Conservation (phyloP, 2,113 vertebrate species). For the Dasyornis broadbenti region DNA sequence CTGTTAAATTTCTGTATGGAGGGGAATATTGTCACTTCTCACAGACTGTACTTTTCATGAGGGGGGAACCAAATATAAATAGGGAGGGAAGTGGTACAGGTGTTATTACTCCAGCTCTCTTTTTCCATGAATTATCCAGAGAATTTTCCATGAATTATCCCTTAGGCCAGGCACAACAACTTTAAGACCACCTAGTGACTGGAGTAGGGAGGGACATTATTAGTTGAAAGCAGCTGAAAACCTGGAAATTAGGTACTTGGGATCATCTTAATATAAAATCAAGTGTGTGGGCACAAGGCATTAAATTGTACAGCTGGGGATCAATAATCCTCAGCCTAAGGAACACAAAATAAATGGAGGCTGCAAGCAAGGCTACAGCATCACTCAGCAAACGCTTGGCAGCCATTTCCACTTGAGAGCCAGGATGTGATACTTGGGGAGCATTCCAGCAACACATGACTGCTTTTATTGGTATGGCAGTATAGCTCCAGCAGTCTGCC, state of each 20-base stretch:
- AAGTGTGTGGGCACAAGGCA: neutral
- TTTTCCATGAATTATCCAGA: neutral
- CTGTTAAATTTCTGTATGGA: neutral
- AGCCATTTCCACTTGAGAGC: neutral
- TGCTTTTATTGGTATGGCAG: neutral
- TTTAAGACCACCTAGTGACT: neutral
- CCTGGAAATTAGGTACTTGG: neutral
- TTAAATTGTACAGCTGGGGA: neutral
- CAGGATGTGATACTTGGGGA: neutral
- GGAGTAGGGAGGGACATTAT: neutral
- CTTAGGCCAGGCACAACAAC: neutral
- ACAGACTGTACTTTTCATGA: neutral
- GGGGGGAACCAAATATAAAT: neutral
- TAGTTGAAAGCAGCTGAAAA: neutral
- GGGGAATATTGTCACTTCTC: neutral
- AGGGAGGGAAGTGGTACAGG: neutral
- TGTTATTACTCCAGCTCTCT: neutral
- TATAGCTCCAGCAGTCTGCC: neutral
- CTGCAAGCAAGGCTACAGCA: neutral
- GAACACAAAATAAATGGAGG: neutral
- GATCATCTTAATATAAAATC: neutral
- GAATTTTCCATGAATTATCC: no score
- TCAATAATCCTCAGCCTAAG: neutral
- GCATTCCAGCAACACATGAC: neutral
- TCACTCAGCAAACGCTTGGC: neutral